Base-by-base conservation (phyloP, 2,113 vertebrate species). In the Anguilla japonica region DNA sequence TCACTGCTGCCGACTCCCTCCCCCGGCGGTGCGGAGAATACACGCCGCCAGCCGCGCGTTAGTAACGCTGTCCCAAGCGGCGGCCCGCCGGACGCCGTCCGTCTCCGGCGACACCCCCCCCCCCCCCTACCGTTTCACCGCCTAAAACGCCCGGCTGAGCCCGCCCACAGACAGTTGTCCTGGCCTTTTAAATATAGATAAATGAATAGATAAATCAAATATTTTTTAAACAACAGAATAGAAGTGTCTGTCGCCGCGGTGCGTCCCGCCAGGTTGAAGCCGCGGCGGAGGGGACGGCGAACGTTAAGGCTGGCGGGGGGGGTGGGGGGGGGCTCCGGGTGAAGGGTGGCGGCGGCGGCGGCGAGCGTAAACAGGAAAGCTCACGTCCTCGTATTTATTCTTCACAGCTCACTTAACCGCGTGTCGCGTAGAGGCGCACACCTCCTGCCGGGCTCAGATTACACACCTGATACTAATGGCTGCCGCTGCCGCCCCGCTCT, bases 1-100 rank as follows among this genome's bases (percentile, higher is more conserved):
- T 94, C 93, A 93, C 92, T 92, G 92, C 91, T 94, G 93, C 93
- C 87, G 92, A 89, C 92, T 92, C 87, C 92, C 92, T 88, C 91
- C 91, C 34, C 89, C 89, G 80, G 18, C 83, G 91, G 93, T 92
- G 93, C 89, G 91, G 86, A 87, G 85, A 91, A 90, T 26, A 87
- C 90, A 90, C 40, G 92, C 89, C 60, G 88, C 87, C 63, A 86
- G 34, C 41, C 89, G 84, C 79, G 56, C 75, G 81, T 29, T 43
- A 86, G 50, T 63, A 88, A 87, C 60, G 41, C 81, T 29, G 82
- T 83, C 71, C 83, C 18, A 75, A 81, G 1, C 83, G 81, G 78
- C 78, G 7, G 85, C 87, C 83, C 22, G 39, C 15, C 41, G 26
- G 26, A 80, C 46, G 34, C 53, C 41, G 34, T 53, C n/a, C 26